These are phyloP conservation scores for Xylocampa areola DNA, from an alignment of 2,888 invertebrate genomes.

Conservation along the genomic window DNA sequence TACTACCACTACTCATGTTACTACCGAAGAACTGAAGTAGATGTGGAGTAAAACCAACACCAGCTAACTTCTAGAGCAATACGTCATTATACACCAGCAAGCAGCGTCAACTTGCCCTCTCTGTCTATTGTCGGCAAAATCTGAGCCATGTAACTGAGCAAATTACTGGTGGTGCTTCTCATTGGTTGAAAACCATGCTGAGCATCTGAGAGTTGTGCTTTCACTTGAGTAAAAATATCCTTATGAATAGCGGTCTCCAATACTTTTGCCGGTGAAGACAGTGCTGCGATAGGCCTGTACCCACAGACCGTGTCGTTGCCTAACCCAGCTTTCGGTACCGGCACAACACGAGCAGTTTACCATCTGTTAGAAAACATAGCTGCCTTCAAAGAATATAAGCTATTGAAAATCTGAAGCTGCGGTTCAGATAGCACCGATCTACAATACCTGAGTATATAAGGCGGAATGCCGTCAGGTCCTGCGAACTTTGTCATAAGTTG, in stretches of 20 bases:
- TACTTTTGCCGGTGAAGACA: constrained; percentile 18
- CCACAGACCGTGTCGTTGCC: not conserved
- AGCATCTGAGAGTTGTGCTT: constrained; percentile 11
- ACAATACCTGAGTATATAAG: constrained; percentile 18
- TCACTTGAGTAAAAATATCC: constrained; percentile 7
- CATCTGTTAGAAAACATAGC: constrained; percentile 15
- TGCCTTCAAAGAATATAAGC: constrained; percentile 1
- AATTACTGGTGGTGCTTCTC: constrained; percentile 25
- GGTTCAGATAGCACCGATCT: constrained; percentile 9
- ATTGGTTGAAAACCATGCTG: too few relatives aligned
- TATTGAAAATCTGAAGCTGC: constrained; percentile 12
- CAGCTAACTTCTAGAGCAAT: constrained; percentile 21
- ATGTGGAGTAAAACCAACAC: constrained; percentile 20
- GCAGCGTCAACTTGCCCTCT: constrained; percentile 18
- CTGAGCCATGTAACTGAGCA: constrained; percentile 12
- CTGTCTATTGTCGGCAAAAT: constrained; percentile 12
- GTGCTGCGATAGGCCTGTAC: constrained; percentile 20
- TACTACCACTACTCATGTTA: constrained; percentile 21
- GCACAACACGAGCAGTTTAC: constrained; percentile 13
- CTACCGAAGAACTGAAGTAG: constrained; percentile 6
- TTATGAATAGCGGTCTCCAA: constrained; percentile 19
- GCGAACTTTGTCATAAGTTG: constrained; percentile 15
- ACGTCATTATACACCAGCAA: constrained; percentile 22
- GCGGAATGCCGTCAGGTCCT: constrained; percentile 20
- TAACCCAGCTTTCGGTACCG: constrained; percentile 9